Evolutionary conservation across 2,888 invertebrate genomes (phyloP).

Genomic region (Pyrrhosoma nymphula): DNA sequence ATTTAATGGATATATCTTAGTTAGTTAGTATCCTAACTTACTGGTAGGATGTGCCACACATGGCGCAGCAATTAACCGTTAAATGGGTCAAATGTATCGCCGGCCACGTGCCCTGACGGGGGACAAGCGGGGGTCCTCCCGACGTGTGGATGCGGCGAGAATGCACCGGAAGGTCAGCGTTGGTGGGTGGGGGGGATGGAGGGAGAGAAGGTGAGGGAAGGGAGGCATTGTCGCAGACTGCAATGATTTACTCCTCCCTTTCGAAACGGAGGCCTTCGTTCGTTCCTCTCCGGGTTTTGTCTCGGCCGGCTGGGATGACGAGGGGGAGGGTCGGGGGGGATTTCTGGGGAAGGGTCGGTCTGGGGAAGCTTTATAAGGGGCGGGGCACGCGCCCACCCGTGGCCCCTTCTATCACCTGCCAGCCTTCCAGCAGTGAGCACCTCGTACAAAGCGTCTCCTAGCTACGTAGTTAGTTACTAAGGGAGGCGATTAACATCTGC

Average conservation of each 20-base stretch:
- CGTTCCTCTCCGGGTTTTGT: neutral
- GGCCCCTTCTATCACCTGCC: too few species aligned
- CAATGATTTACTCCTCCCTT: neutral
- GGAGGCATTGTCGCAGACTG: neutral
- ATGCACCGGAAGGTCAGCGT: neutral
- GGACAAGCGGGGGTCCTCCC: neutral
- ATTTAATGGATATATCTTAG: too few species aligned
- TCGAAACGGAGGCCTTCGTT: too few species aligned
- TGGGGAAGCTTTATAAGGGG: neutral
- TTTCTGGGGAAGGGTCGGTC: neutral
- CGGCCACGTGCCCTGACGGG: neutral
- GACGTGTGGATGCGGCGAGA: neutral
- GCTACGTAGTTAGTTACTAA: too few species aligned
- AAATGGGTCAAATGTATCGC: neutral
- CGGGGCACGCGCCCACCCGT: too few species aligned
- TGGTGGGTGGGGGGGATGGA: neutral
- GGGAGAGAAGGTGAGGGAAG: too few species aligned
- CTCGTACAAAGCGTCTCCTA: too few species aligned
- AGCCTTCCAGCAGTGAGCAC: too few species aligned
- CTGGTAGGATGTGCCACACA: too few species aligned
- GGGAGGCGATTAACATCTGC: too few species aligned
- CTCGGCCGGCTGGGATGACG: conserved; percentile 12
- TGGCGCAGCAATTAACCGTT: too few species aligned
- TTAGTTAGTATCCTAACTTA: too few species aligned
- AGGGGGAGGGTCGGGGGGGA: neutral